Conservation (phyloP, 2,113 vertebrate genomes). For the Phainopepla nitens region DNA sequence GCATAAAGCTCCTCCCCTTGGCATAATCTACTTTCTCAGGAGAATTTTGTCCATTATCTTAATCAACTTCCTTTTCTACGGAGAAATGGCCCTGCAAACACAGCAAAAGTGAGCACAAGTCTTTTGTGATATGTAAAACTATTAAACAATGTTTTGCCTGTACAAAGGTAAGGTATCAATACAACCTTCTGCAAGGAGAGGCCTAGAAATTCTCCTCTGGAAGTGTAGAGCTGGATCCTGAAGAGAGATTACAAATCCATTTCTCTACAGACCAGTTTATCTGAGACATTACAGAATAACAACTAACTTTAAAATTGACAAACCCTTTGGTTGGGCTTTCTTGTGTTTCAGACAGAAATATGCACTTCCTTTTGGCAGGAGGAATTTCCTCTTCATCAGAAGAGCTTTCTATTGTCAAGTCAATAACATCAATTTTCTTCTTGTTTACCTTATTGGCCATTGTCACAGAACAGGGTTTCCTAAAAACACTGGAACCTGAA, state of each 20-base stretch:
- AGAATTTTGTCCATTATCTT: background rate
- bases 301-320: background rate
- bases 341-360: background rate
- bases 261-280: background rate
- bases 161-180: background rate
- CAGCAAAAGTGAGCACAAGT: background rate
- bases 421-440: background rate
- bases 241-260: background rate
- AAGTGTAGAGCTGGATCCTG: background rate
- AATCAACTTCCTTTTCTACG: background rate
- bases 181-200: background rate
- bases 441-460: background rate
- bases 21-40: background rate
- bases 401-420: background rate
- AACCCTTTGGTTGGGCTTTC: background rate
- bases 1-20: background rate
- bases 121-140: background rate
- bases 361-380: background rate
- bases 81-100: background rate
- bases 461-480: background rate
- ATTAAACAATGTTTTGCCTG: background rate
- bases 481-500: constrained; percentile 68
- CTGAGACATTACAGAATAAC: background rate
- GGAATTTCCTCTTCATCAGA: background rate
- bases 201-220: background rate